Evolutionary conservation across 2,888 invertebrate genomes (phyloP).

Genomic region (Drosophila kokeensis): DNA sequence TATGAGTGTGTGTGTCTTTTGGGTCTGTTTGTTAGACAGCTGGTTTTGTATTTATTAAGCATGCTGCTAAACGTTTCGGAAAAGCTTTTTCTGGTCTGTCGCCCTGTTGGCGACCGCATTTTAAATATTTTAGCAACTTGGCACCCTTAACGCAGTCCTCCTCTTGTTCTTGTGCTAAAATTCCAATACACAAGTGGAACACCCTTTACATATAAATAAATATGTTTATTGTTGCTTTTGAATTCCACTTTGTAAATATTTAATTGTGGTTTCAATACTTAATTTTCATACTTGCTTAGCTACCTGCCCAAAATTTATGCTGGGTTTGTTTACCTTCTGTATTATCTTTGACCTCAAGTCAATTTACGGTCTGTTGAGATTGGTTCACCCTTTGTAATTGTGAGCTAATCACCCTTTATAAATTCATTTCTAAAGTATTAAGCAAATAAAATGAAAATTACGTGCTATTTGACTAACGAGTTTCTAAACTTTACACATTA

Average conservation of each 20-base stretch:
- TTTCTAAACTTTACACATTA: neutral
- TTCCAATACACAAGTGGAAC: neutral
- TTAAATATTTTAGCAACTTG: conserved; percentile 73
- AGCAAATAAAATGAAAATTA: neutral
- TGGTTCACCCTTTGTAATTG: neutral
- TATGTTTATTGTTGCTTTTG: conserved; percentile 38
- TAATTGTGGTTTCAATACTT: conserved; percentile 57
- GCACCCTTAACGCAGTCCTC: conserved; percentile 54
- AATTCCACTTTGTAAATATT: conserved; percentile 68
- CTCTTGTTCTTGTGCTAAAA: neutral
- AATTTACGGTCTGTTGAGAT: conserved; percentile 16
- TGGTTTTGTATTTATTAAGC: conserved; percentile 49
- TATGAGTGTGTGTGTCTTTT: conserved; percentile 12
- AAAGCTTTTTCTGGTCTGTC: conserved; percentile 29
- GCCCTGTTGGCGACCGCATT: conserved; percentile 29
- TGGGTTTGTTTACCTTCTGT: conserved; percentile 15
- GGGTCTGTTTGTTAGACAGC: conserved; percentile 7
- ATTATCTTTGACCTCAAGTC: conserved; percentile 27
- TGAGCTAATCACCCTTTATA: neutral
- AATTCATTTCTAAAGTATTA: neutral
- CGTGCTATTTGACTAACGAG: neutral
- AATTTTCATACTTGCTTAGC: conserved; percentile 34
- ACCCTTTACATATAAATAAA: conserved; percentile 22
- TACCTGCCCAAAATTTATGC: conserved; percentile 9
- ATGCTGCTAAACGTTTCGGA: conserved; percentile 53